Conservation (phyloP, 2,113 vertebrate species). For the Enhydra lutris region DNA sequence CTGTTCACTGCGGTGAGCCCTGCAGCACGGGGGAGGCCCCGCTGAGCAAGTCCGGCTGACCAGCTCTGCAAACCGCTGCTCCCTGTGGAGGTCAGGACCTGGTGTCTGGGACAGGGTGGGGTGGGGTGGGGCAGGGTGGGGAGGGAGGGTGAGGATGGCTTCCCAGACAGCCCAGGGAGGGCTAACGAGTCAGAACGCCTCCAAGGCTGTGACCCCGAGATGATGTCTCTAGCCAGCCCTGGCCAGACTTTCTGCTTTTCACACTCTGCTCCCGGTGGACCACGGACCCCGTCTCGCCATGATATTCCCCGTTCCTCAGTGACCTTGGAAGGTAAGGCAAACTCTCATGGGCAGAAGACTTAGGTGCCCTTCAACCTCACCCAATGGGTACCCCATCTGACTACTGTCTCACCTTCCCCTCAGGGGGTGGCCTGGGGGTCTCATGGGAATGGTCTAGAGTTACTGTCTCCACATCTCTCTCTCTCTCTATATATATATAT, state of each 20-base stretch:
- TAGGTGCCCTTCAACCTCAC: neutral
- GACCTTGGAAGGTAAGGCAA: neutral
- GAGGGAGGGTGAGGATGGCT: neutral
- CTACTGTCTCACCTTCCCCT: rapidly evolving
- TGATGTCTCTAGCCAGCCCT: neutral
- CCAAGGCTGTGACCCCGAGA: too few species aligned
- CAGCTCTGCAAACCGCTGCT: neutral
- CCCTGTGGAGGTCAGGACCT: neutral
- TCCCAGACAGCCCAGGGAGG: neutral
- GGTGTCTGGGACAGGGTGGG: rapidly evolving
- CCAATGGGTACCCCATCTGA: neutral
- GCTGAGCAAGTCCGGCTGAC: neutral
- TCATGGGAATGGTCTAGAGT: neutral
- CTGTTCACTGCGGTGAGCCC: neutral
- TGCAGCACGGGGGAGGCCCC: neutral
- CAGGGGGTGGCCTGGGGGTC: neutral
- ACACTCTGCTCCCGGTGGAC: neutral
- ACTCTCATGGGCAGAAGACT: neutral
- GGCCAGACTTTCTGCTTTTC: neutral
- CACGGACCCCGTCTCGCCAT: neutral
- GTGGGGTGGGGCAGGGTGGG: neutral
- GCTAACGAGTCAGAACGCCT: neutral
- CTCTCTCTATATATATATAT: too few species aligned
- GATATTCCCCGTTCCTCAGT: neutral
- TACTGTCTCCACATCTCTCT: too few species aligned